Evolutionary conservation across 1,140 invertebrate species (phyloP), one percentile per base, ranked within the genome.

Genomic region (Plectrocnemia conspersa): DNA sequence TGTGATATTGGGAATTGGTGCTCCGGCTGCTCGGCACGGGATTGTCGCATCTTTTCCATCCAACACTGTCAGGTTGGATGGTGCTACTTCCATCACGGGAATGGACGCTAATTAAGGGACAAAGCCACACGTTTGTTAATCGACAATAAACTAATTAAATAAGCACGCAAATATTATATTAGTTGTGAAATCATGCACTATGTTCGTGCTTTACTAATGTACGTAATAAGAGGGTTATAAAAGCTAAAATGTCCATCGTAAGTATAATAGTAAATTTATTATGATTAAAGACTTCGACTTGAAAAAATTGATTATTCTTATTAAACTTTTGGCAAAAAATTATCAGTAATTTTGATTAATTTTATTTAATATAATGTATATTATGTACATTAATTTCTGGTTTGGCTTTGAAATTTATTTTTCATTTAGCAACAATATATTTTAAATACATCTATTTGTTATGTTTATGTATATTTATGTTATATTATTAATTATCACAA

Each of bases 31-130:
- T 63, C 87, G 77, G 71, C 94, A 97, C 15, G 76, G 80, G 48
- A 97, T 79, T 15, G 86, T 88, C 25, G 87, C 91, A 75, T 95
- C 91, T 71, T 92, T 91, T 15, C 91, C 91, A 72, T 95, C 93
- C 53, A 95, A 72, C 52, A 94, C 85, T 1, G 92, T 96, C 13
- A 86, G 69, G 78, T 97, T 94, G 66, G 84, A 75, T 1, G 93
- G 94, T 29, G 83, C 77, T 19, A 74, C 75, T 70, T 89, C 85
- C 82, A 94, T 85, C 49, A 91, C 79, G 1, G 91, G 91, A 55
- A 82, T 81, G 38, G 90, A 88, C 27, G 89, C 91, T 94, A 72
- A 19, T 77, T 69, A 56, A 66, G 54, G 64, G 56, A 48, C 32
- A 46, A 73, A 73, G 70, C 70, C 72, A 74, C 70, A 70, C 64